phyloP scores from a whole-genome alignment of 30 jellyfish, hydroid and myxozoan species.

The Hydractinia echinata region DNA sequence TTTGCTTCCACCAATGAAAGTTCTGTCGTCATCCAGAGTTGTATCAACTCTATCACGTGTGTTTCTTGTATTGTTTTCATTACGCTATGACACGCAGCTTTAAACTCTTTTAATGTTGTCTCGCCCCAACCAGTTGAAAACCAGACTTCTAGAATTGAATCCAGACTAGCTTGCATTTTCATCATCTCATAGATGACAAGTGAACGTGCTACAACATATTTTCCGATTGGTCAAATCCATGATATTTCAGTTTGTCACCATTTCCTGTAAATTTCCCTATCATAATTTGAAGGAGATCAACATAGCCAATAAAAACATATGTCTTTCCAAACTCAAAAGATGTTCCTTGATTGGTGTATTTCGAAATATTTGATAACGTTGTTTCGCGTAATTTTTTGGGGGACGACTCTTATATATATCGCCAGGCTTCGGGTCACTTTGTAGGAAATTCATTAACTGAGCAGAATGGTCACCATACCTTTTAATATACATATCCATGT shows the following conservation, averaged over 20 bases:
- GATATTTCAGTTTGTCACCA: background rate
- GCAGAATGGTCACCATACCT: background rate
- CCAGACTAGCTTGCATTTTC: background rate
- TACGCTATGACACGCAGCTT: slow-evolving; percentile 1
- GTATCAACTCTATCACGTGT: background rate
- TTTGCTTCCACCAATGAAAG: background rate
- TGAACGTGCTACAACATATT: background rate
- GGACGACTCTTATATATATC: background rate
- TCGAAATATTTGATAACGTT: background rate
- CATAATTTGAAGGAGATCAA: background rate
- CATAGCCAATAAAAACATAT: slow-evolving; percentile 4
- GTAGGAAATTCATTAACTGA: background rate
- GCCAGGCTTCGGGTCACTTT: background rate
- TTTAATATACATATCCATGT: background rate
- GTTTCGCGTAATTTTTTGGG: background rate
- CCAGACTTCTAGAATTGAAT: slow-evolving; percentile 6
- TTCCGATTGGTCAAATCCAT: background rate
- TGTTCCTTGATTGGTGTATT: background rate
- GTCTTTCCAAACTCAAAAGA: background rate
- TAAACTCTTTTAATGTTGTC: slow-evolving; percentile 1
- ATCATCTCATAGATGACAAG: slow-evolving; percentile 2
- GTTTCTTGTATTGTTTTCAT: background rate
- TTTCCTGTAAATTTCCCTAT: background rate
- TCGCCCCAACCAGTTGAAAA: slow-evolving; percentile 16
- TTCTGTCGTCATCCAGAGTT: background rate